These are phyloP conservation scores for Tinea semifulvella DNA, from an alignment of 2,888 invertebrate genomes.

Conservation along the genomic window DNA sequence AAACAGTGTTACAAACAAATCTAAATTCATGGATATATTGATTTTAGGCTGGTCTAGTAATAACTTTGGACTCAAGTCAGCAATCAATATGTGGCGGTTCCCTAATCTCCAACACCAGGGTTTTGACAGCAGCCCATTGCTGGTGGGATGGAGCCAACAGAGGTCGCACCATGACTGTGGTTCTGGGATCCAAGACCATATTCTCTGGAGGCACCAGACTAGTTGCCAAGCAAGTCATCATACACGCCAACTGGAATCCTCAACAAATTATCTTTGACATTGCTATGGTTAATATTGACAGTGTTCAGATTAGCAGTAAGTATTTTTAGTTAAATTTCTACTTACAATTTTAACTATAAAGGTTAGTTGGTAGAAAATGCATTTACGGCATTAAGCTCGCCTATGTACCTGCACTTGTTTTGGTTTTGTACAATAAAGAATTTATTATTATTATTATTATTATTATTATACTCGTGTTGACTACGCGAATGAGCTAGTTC, in stretches of 20 bases:
- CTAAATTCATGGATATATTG: background rate
- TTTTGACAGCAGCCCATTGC: constrained; percentile 52
- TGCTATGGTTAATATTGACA: constrained; percentile 36
- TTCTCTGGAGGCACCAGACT: constrained; percentile 47
- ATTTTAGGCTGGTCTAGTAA: constrained; percentile 42
- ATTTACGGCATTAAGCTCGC: too few species aligned
- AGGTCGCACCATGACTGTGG: constrained; percentile 38
- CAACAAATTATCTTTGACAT: constrained; percentile 34
- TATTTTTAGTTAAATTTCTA: constrained; percentile 18
- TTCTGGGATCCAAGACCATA: constrained; percentile 43
- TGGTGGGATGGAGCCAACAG: constrained; percentile 49
- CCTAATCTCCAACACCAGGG: constrained; percentile 36
- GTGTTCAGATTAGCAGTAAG: constrained; percentile 38
- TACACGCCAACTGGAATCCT: constrained; percentile 40
- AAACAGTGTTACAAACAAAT: too few species aligned
- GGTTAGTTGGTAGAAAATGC: too few species aligned
- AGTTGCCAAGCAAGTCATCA: constrained; percentile 30
- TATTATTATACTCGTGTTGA: too few species aligned
- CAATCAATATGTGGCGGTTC: constrained; percentile 50
- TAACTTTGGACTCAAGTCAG: constrained; percentile 33
- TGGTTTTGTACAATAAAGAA: too few species aligned
- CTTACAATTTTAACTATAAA: too few species aligned
- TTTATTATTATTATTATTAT: too few species aligned
- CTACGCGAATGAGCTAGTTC: too few species aligned
- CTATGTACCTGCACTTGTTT: too few species aligned